A percentile compares a stretch with the other conserved stretches of the same genome.
Evolutionary conservation across 2,888 invertebrate species (phyloP).

Genomic region (Leptura quadrifasciata): DNA sequence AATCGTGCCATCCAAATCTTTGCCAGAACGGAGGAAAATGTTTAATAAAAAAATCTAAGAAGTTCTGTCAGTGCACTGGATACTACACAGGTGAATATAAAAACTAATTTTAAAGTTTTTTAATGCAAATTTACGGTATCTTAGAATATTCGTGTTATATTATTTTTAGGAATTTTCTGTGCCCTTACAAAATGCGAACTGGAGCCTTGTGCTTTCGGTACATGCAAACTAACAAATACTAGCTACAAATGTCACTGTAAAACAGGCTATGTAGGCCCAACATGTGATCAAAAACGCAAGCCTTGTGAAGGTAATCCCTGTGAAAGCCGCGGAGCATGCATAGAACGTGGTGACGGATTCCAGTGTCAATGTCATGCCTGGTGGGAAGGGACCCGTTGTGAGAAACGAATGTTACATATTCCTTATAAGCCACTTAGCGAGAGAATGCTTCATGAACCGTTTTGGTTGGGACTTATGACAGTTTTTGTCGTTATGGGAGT

Average conservation of each 20-base stretch:
- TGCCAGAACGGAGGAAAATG: constrained; percentile 84
- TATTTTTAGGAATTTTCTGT: constrained; percentile 82
- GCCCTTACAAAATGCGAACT: constrained; percentile 85
- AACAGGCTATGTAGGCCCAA: constrained; percentile 80
- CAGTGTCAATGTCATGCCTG: constrained; percentile 85
- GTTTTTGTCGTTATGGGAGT: constrained; percentile 87
- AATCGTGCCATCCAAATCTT: constrained; percentile 84
- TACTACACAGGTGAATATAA: constrained; percentile 81
- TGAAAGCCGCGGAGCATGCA: constrained; percentile 84
- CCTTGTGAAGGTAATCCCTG: constrained; percentile 86
- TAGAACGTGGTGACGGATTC: constrained; percentile 80
- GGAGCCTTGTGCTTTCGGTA: constrained; percentile 81
- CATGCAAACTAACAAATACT: constrained; percentile 76
- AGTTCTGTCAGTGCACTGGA: constrained; percentile 82
- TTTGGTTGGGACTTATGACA: constrained; percentile 91
- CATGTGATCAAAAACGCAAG: constrained; percentile 81
- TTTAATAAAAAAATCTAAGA: constrained; percentile 76
- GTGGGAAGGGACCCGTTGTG: constrained; percentile 79
- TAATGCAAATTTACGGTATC: not conserved
- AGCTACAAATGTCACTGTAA: constrained; percentile 81
- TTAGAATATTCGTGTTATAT: not conserved
- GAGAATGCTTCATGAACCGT: constrained; percentile 90
- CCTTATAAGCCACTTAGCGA: constrained; percentile 85
- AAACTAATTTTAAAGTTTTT: not conserved
- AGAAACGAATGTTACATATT: constrained; percentile 81